Percentiles rank a stretch among this genome's conserved stretches.
These are phyloP conservation scores for Drosophila serrata DNA, from an alignment of 1,140 invertebrate species.

Conservation along the genomic window DNA sequence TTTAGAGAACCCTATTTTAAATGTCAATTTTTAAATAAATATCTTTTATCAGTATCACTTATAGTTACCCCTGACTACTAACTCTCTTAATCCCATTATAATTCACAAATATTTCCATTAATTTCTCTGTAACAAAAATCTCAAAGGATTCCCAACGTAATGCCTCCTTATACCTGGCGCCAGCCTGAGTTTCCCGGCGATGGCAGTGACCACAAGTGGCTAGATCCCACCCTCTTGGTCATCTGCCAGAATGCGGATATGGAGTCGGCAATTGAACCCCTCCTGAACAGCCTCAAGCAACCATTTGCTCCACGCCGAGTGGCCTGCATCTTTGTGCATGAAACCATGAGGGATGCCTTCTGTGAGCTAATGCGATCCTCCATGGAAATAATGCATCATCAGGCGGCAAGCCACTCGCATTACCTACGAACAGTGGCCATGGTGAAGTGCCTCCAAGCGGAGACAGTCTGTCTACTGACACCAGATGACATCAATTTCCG, in stretches of 20 bases:
- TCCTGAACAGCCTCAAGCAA: constrained; percentile 34
- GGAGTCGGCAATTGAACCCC: constrained; percentile 31
- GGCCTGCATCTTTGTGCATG: constrained; percentile 57
- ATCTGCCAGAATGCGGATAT: constrained; percentile 40
- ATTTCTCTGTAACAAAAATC: background rate
- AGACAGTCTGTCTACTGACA: constrained; percentile 29
- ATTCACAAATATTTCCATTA: too few species aligned
- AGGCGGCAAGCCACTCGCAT: constrained; percentile 32
- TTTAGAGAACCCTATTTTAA: background rate
- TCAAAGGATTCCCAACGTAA: background rate
- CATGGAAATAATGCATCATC: constrained; percentile 43
- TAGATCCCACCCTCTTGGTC: constrained; percentile 50
- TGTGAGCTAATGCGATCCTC: constrained; percentile 19
- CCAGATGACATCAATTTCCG: constrained; percentile 44
- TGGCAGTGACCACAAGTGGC: constrained; percentile 55
- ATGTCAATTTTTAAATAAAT: background rate
- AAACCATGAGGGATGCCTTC: constrained; percentile 51
- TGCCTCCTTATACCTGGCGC: constrained; percentile 57
- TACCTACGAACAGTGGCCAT: constrained; percentile 27
- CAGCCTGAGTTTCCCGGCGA: constrained; percentile 50
- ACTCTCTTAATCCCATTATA: background rate
- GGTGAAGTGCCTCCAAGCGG: constrained; percentile 49
- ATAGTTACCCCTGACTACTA: background rate
- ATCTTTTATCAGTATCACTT: background rate
- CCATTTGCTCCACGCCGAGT: constrained; percentile 37